phyloP scores from a whole-genome alignment of 2,888 invertebrate genomes.

The Maniola hyperantus region DNA sequence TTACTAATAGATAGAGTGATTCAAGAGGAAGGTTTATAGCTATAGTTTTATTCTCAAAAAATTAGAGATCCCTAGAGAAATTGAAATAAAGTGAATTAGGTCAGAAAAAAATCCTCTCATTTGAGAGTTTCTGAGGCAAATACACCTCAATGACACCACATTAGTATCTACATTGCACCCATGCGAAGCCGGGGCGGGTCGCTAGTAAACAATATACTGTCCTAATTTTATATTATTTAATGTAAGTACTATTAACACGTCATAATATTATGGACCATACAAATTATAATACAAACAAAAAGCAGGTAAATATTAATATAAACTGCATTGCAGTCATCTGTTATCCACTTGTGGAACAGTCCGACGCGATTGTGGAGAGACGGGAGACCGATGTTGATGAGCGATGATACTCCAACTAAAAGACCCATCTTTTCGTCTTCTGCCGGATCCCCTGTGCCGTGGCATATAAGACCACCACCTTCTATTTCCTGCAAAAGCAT shows the following conservation, averaged over 20 bases:
- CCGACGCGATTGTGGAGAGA: conserved; percentile 54
- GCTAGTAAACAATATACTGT: no score
- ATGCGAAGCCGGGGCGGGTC: no score
- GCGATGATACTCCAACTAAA: conserved; percentile 57
- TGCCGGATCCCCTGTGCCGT: conserved; percentile 57
- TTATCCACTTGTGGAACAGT: conserved; percentile 54
- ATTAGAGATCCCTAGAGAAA: no score
- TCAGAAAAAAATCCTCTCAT: no score
- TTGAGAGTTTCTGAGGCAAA: no score
- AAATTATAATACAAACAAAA: neutral
- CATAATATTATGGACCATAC: neutral
- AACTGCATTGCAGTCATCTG: conserved; percentile 12
- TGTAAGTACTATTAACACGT: neutral
- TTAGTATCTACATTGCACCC: no score
- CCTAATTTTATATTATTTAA: neutral
- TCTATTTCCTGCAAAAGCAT: conserved; percentile 52
- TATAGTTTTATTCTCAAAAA: no score
- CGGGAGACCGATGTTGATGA: conserved; percentile 53
- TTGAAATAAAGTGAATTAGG: no score
- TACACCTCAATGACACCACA: no score
- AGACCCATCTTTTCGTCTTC: conserved; percentile 53
- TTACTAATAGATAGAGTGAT: no score
- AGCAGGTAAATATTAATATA: conserved; percentile 11
- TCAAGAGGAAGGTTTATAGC: no score
- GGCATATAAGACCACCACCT: conserved; percentile 62